Evolutionary conservation across 2,113 vertebrate species (phyloP).

Genomic region (Odontesthes bonariensis): DNA sequence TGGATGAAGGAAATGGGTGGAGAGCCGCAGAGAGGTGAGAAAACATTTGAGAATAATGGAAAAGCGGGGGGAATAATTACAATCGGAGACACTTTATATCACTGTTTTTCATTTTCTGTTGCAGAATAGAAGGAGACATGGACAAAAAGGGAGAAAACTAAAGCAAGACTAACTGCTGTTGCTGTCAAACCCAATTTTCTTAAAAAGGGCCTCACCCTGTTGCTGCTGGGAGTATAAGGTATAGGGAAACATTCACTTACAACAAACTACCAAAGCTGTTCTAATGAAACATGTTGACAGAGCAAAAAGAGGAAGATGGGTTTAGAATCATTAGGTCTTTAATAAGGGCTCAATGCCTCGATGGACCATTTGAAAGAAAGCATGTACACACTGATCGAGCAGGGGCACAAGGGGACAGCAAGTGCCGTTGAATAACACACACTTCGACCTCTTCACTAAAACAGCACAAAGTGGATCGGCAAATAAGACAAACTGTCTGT

Average conservation of each 20-base stretch:
- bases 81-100: slow-evolving; percentile 25
- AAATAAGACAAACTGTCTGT: neutral
- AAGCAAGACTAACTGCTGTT: slow-evolving; percentile 45
- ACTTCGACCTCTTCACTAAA: slow-evolving; percentile 23
- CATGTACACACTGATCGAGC: slow-evolving; percentile 45
- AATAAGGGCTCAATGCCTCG: slow-evolving; percentile 40
- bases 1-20: neutral
- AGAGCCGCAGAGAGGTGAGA: neutral
- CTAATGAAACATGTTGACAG: slow-evolving; percentile 64
- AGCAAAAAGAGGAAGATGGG: slow-evolving; percentile 40
- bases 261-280: slow-evolving; percentile 35
- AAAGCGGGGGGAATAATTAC: neutral
- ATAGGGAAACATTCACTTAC: slow-evolving; percentile 41
- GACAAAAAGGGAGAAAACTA: slow-evolving; percentile 51
- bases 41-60: neutral
- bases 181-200: slow-evolving; percentile 51
- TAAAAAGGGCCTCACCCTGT: slow-evolving; percentile 51
- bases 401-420: slow-evolving; percentile 19
- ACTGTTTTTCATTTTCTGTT: slow-evolving; percentile 23
- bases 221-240: slow-evolving; percentile 22
- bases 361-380: slow-evolving; percentile 29
- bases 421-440: slow-evolving; percentile 6
- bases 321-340: slow-evolving; percentile 60
- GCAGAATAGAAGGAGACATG: slow-evolving; percentile 29
- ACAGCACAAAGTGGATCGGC: neutral